phyloP scores from a whole-genome alignment of 1,140 invertebrate species.

The Thaumatotibia leucotreta region DNA sequence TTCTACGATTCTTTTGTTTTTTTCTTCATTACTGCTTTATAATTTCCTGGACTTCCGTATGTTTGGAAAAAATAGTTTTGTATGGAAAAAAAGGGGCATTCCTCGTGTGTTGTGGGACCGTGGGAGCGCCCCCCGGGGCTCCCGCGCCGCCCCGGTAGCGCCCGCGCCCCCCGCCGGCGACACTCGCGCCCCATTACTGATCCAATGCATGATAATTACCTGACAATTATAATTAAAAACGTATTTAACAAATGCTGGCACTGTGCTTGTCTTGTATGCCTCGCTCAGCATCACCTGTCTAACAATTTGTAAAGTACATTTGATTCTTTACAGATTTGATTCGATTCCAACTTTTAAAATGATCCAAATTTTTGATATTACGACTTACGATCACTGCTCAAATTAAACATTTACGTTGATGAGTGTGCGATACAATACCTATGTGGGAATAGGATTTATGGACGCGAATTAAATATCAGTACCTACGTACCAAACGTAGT shows the following conservation, averaged over 20 bases:
- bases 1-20: background rate
- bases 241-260: background rate
- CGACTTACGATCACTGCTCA: no score
- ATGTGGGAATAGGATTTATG: no score
- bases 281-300: background rate
- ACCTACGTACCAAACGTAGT: no score
- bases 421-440: no score
- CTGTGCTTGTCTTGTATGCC: background rate
- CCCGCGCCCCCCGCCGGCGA: slow-evolving; percentile 5
- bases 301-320: background rate
- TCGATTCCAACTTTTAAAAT: no score
- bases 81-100: background rate
- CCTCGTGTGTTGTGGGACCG: background rate
- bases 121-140: slow-evolving; percentile 1
- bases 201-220: slow-evolving; percentile 6
- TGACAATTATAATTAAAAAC: slow-evolving; percentile 13
- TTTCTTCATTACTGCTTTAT: background rate
- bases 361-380: no score
- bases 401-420: no score
- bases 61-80: background rate
- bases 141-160: background rate
- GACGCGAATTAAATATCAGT: no score
- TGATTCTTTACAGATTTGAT: no score
- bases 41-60: slow-evolving; percentile 8
- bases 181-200: slow-evolving; percentile 6